phyloP scores from a whole-genome alignment of 2,113 vertebrate genomes.

The Donacobius atricapilla region DNA sequence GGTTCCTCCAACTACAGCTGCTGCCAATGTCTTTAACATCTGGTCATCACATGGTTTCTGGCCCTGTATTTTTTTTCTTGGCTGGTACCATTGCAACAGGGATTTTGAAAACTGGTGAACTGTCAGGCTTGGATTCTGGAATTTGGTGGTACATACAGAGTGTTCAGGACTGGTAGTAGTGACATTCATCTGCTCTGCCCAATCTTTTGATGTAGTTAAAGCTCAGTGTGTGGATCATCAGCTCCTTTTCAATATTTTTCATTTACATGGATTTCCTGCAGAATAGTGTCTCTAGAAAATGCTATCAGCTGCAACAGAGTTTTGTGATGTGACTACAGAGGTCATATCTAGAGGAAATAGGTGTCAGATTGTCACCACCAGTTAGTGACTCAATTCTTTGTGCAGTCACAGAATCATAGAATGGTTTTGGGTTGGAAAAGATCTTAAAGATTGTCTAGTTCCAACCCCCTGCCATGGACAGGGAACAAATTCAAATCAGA shows the following conservation, averaged over 20 bases:
- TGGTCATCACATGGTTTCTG: background rate
- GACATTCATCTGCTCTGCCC: background rate
- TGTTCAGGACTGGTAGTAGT: background rate
- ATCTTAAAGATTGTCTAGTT: background rate
- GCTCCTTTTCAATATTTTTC: background rate
- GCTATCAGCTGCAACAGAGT: fast-evolving
- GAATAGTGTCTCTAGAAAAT: background rate
- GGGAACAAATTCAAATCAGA: background rate
- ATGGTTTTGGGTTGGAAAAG: background rate
- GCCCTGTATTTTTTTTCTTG: background rate
- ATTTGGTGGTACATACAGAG: background rate
- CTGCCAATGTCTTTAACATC: background rate
- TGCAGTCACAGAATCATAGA: background rate
- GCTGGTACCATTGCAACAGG: background rate
- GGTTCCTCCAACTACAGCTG: background rate
- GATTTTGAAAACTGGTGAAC: background rate
- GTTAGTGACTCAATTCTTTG: background rate
- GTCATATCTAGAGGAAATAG: background rate
- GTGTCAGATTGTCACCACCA: background rate
- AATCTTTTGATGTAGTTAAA: background rate
- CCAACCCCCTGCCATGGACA: background rate
- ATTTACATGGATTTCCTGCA: background rate
- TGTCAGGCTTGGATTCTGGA: background rate
- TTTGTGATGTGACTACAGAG: background rate
- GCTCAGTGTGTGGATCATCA: fast-evolving